These are phyloP conservation scores for Tamandua tetradactyla DNA, from an alignment of 2,797 vertebrate genomes.

Conservation along the genomic window DNA sequence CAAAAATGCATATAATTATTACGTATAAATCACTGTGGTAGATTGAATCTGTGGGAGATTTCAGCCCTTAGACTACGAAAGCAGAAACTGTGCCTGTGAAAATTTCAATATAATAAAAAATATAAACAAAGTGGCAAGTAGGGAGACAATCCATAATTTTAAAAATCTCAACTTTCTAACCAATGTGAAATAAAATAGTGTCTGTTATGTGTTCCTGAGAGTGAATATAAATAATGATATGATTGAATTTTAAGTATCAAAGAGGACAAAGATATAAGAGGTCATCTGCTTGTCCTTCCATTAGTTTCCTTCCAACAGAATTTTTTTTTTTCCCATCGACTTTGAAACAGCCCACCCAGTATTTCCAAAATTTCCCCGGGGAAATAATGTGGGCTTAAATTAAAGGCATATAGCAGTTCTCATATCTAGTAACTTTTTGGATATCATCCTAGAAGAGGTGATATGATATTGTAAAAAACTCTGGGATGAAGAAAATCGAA, in stretches of 20 bases:
- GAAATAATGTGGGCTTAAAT: conserved; percentile 78
- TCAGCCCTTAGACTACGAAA: not conserved
- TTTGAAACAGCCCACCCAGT: conserved; percentile 59
- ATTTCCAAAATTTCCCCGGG: conserved; percentile 75
- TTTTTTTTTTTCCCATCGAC: conserved; percentile 10
- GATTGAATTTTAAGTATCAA: conserved; percentile 41
- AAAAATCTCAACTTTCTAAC: conserved; percentile 37
- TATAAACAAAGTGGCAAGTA: conserved; percentile 30
- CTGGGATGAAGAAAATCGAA: conserved; percentile 50
- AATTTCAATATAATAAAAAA: not conserved
- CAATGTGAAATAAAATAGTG: not conserved
- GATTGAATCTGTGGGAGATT: not conserved
- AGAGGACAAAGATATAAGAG: conserved; percentile 35
- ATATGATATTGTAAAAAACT: conserved; percentile 62
- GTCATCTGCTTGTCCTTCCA: conserved; percentile 10
- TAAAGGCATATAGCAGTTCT: conserved; percentile 67
- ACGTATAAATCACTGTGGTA: not conserved
- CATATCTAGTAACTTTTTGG: conserved; percentile 64
- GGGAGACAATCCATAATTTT: not conserved
- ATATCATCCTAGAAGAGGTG: conserved; percentile 26
- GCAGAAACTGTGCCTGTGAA: not conserved
- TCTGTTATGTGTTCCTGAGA: conserved; percentile 32
- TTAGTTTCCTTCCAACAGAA: conserved; percentile 36
- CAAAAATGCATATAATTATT: not conserved
- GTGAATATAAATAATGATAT: conserved; percentile 27